Percentiles rank a stretch among this genome's conserved stretches.
These are phyloP conservation scores for Rhodeus uyekii DNA, from an alignment of 2,797 vertebrate species.

Conservation along the genomic window DNA sequence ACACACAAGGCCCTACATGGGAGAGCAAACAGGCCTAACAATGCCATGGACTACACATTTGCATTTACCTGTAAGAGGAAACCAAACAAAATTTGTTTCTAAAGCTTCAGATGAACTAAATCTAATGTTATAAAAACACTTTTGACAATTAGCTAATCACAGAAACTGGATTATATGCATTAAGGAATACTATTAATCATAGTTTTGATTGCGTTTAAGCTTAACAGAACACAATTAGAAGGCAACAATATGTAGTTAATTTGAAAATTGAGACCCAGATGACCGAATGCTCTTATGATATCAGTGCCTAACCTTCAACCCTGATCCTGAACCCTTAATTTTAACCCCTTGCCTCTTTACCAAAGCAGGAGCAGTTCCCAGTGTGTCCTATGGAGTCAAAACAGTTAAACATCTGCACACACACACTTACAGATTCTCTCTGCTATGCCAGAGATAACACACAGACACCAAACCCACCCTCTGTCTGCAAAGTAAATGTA, in stretches of 20 bases:
- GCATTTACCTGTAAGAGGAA: not conserved
- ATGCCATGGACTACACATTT: not conserved
- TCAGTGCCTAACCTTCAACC: not conserved
- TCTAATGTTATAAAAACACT: no score
- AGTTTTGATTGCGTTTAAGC: not conserved
- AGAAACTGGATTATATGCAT: not conserved
- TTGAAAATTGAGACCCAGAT: not conserved
- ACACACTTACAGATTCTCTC: conserved; percentile 5
- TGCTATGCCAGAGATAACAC: conserved; percentile 39
- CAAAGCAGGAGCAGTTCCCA: not conserved
- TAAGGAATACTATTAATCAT: not conserved
- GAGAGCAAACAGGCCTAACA: not conserved
- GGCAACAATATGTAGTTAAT: not conserved
- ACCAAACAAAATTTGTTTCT: not conserved
- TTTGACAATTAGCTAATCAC: not conserved
- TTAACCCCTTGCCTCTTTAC: not conserved
- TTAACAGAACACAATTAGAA: not conserved
- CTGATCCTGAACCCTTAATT: not conserved
- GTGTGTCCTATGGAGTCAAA: not conserved
- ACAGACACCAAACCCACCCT: conserved; percentile 53
- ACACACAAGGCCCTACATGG: conserved; percentile 1
- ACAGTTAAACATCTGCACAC: not conserved
- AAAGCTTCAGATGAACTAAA: no score
- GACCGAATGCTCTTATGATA: not conserved
- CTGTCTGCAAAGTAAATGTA: conserved; percentile 43